Percentiles rank a stretch among this genome's conserved stretches.
These are phyloP conservation scores for Toxostoma redivivum DNA, from an alignment of 2,113 vertebrate genomes.

Conservation along the genomic window DNA sequence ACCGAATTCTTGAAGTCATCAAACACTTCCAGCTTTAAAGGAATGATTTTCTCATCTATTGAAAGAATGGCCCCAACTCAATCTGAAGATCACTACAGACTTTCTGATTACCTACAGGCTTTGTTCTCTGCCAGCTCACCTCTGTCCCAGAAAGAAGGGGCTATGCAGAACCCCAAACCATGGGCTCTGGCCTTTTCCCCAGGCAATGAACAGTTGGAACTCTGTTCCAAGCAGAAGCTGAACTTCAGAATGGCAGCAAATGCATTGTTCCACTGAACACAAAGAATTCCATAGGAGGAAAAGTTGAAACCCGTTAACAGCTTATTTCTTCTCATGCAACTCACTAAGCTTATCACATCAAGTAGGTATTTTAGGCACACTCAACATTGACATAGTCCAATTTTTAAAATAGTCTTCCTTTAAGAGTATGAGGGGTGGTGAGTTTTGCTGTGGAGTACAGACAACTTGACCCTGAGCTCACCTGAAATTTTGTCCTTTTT, in stretches of 20 bases:
- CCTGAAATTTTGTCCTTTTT: neutral
- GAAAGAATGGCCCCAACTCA: neutral
- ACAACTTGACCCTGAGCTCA: neutral
- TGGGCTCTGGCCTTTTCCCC: neutral
- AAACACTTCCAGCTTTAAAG: neutral
- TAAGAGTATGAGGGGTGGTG: neutral
- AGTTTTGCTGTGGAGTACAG: neutral
- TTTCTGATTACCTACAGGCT: neutral
- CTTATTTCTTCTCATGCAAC: neutral
- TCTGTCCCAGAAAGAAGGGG: neutral
- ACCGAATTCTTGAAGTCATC: neutral
- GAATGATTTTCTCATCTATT: neutral
- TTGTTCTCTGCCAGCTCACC: neutral
- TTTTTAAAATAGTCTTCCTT: neutral
- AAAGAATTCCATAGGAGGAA: neutral
- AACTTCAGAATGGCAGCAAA: neutral
- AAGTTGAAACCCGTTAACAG: neutral
- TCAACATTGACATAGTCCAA: too few relatives aligned
- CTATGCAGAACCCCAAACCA: neutral
- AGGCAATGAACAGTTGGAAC: neutral
- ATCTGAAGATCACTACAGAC: neutral
- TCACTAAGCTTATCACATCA: neutral
- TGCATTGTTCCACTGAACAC: neutral
- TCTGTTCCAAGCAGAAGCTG: neutral
- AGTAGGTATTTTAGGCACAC: neutral